Evolutionary conservation across 1,140 invertebrate species (phyloP).

Genomic region (Papilio dardanus): DNA sequence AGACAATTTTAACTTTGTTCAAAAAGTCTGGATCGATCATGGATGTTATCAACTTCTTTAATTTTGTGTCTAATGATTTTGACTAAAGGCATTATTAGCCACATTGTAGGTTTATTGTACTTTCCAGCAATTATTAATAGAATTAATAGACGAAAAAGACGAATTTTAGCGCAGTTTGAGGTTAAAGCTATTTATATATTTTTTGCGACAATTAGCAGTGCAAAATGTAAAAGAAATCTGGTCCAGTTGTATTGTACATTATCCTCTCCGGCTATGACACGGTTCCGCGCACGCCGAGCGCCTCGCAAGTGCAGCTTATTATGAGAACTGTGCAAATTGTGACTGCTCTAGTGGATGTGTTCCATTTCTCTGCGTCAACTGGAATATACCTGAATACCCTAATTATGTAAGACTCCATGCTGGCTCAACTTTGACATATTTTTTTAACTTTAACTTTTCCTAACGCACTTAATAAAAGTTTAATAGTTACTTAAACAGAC

Average conservation of each 20-base stretch:
- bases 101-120: too few relatives aligned
- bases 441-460: too few relatives aligned
- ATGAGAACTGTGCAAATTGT: constrained; percentile 22
- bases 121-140: too few relatives aligned
- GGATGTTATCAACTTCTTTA: neutral
- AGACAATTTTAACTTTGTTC: neutral
- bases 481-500: too few relatives aligned
- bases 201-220: neutral
- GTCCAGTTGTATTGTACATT: constrained; percentile 12
- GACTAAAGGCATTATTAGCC: too few relatives aligned
- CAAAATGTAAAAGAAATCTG: neutral
- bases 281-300: neutral
- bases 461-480: too few relatives aligned
- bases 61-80: neutral
- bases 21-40: neutral
- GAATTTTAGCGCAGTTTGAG: too few relatives aligned
- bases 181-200: neutral
- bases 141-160: too few relatives aligned
- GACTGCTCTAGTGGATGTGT: constrained; percentile 6
- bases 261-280: constrained; percentile 21
- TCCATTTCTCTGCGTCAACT: constrained; percentile 19
- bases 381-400: constrained; percentile 5
- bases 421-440: neutral
- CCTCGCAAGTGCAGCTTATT: constrained; percentile 5
- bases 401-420: neutral